A percentile compares a stretch with the other conserved stretches of the same genome.
Evolutionary conservation across 1,140 invertebrate genomes (phyloP).

Genomic region (Leptopilina clavipes): DNA sequence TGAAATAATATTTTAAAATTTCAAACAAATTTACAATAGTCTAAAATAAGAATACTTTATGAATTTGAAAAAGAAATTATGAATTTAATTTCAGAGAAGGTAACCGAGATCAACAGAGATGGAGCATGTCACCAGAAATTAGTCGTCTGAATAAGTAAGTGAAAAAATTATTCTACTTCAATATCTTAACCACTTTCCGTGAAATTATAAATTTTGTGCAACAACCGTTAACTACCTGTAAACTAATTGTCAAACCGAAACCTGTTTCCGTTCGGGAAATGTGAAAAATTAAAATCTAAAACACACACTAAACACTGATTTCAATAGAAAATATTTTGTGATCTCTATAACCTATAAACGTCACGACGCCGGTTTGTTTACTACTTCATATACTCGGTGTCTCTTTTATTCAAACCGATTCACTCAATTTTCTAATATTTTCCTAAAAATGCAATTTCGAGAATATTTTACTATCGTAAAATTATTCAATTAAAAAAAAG

Average conservation of each 20-base stretch:
- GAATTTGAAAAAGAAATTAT: constrained; percentile 19
- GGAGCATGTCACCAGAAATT: constrained; percentile 47
- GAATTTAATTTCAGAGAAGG: constrained; percentile 53
- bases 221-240: too few relatives aligned
- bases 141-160: constrained; percentile 59
- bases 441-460: too few relatives aligned
- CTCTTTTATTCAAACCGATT: background rate
- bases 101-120: constrained; percentile 50
- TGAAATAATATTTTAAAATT: too few relatives aligned
- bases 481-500: too few relatives aligned
- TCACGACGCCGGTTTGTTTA: background rate
- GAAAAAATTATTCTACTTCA: background rate
- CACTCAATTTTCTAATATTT: too few relatives aligned
- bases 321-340: too few relatives aligned
- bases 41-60: background rate
- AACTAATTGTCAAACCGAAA: background rate
- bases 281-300: too few relatives aligned
- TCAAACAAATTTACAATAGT: too few relatives aligned
- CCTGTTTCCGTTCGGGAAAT: background rate
- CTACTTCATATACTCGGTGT: background rate
- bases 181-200: background rate
- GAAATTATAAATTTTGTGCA: background rate
- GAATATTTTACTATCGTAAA: too few relatives aligned
- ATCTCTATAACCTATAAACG: too few relatives aligned
- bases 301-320: too few relatives aligned